phyloP scores from a whole-genome alignment of 1,140 invertebrate species.

The Drosophila eugracilis region DNA sequence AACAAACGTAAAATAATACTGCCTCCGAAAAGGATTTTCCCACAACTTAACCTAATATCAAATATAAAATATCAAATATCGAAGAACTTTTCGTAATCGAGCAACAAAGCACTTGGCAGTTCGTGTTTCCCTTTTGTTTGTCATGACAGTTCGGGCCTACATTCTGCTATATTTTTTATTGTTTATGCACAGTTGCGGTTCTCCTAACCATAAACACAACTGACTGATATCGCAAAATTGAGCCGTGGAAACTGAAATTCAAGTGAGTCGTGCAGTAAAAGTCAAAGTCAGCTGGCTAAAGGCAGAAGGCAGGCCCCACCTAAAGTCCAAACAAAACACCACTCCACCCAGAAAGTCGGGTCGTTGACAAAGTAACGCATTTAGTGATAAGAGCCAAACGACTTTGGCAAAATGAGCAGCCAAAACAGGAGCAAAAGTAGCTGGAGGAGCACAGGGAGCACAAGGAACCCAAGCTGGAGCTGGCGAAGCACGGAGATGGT shows the following conservation, averaged over 20 bases:
- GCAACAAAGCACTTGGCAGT: conserved; percentile 15
- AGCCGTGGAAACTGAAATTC: conserved; percentile 46
- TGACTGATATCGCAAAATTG: conserved; percentile 35
- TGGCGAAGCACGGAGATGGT: conserved; percentile 46
- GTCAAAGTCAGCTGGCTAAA: conserved; percentile 43
- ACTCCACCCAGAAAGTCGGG: conserved; percentile 45
- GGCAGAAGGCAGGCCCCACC: conserved; percentile 13
- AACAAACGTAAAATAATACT: conserved; percentile 36
- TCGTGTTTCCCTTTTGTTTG: conserved; percentile 32
- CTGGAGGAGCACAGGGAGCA: conserved; percentile 7
- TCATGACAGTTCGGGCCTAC: conserved; percentile 53
- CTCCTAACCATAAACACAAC: conserved; percentile 35
- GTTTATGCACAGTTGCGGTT: conserved; percentile 38
- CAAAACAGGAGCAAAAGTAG: conserved; percentile 28
- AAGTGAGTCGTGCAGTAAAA: conserved; percentile 57
- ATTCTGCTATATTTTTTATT: conserved; percentile 66
- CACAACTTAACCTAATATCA: background rate
- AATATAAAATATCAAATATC: conserved; percentile 35
- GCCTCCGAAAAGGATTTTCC: conserved; percentile 12
- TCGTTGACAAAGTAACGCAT: conserved; percentile 81
- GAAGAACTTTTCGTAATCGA: conserved; percentile 8
- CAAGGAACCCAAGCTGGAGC: conserved; percentile 12
- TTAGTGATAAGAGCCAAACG: conserved; percentile 66
- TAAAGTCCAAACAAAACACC: conserved; percentile 41
- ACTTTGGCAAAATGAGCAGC: conserved; percentile 69